These are phyloP conservation scores for Pachyuromys duprasi DNA, from an alignment of 2,797 vertebrate genomes.

Conservation along the genomic window DNA sequence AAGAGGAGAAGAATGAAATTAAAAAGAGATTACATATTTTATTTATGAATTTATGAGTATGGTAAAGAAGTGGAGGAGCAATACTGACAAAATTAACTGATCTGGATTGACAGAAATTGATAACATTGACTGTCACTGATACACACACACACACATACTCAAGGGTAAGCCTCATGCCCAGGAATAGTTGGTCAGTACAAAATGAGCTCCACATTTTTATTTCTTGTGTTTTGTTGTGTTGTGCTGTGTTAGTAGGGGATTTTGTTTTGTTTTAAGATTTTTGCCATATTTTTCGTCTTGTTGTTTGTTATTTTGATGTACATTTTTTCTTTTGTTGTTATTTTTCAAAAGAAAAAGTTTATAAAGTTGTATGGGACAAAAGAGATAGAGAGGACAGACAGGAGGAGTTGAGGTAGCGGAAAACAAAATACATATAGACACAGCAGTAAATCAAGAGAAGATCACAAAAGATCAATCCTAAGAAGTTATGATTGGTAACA, in stretches of 20 bases:
- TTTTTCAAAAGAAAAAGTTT: no score
- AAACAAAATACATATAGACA: background rate
- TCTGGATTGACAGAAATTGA: background rate
- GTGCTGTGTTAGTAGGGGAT: background rate
- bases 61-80: background rate
- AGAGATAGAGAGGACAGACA: background rate
- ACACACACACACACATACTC: background rate
- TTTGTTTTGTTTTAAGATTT: background rate
- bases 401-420: background rate
- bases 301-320: background rate
- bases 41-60: slow-evolving; percentile 5
- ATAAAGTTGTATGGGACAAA: background rate
- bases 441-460: background rate
- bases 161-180: background rate
- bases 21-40: background rate
- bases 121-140: background rate
- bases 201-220: background rate
- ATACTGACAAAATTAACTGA: background rate
- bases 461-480: background rate
- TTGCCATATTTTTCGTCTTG: background rate
- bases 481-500: background rate
- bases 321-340: background rate
- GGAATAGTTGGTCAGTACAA: no score
- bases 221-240: background rate
- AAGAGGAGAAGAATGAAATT: background rate